Conservation (phyloP, 1,140 invertebrate genomes). For the Drosophila aff. region DNA sequence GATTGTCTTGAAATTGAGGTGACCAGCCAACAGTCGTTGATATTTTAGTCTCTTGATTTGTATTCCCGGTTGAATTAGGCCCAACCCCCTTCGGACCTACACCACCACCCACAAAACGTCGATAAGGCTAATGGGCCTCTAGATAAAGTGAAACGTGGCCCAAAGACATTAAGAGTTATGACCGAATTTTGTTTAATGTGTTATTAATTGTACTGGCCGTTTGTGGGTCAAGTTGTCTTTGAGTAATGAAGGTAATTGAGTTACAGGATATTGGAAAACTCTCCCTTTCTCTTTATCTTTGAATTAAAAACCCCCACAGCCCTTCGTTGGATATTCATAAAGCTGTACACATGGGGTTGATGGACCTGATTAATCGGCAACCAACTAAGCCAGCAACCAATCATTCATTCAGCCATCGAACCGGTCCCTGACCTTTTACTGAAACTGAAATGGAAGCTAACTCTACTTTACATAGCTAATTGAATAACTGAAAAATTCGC, state of each 20-base stretch:
- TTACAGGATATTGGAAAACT: neutral
- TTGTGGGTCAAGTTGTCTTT: constrained; percentile 2
- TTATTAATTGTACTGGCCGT: constrained; percentile 17
- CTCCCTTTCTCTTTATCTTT: neutral
- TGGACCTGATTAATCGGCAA: constrained; percentile 22
- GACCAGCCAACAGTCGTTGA: constrained; percentile 33
- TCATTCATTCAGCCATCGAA: constrained; percentile 5
- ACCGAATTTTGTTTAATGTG: constrained; percentile 18
- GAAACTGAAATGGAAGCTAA: neutral
- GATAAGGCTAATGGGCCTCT: constrained; percentile 33
- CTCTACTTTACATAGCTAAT: constrained; percentile 49
- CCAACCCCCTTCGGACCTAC: constrained; percentile 12
- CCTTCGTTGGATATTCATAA: constrained; percentile 7
- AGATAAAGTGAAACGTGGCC: constrained; percentile 32
- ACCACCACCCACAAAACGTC: constrained; percentile 57
- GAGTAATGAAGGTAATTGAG: constrained; percentile 5
- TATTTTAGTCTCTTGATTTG: constrained; percentile 28
- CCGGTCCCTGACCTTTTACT: constrained; percentile 27
- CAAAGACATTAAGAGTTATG: constrained; percentile 24
- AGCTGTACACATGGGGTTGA: constrained; percentile 7
- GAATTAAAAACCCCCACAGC: neutral
- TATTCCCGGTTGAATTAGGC: constrained; percentile 38
- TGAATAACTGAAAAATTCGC: constrained; percentile 55
- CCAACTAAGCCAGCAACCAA: constrained; percentile 1
- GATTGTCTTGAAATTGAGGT: constrained; percentile 66